These are phyloP conservation scores for Verasper variegatus DNA, from an alignment of 2,113 vertebrate genomes.

Conservation along the genomic window DNA sequence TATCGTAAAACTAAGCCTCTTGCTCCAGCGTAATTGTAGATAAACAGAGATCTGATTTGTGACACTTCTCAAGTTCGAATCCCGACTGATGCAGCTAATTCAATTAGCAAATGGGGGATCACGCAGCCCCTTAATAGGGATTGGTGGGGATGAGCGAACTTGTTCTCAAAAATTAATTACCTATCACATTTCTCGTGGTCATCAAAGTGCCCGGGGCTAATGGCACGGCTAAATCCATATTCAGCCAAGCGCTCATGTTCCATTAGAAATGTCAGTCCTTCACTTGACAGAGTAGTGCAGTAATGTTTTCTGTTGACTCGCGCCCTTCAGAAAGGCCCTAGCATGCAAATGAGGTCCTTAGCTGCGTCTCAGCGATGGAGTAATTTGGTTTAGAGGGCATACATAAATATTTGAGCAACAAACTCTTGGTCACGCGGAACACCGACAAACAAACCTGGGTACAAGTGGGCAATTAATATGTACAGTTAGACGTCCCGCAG, in stretches of 20 bases:
- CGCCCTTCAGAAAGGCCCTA: constrained; percentile 61
- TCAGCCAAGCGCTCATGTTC: constrained; percentile 61
- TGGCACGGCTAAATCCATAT: constrained; percentile 66
- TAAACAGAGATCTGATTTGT: constrained; percentile 76
- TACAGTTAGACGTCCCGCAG: constrained; percentile 66
- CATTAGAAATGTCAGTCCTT: constrained; percentile 74
- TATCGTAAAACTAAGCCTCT: constrained; percentile 76
- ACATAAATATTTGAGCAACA: constrained; percentile 79
- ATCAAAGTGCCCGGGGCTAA: constrained; percentile 60
- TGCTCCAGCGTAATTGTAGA: constrained; percentile 73
- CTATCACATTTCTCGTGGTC: constrained; percentile 76
- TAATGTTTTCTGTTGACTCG: constrained; percentile 67
- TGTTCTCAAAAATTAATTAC: constrained; percentile 80
- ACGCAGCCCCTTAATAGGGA: constrained; percentile 71
- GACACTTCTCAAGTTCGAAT: constrained; percentile 80
- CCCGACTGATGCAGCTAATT: constrained; percentile 75
- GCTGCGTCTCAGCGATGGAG: constrained; percentile 61
- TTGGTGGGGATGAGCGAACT: constrained; percentile 76
- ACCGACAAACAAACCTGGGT: constrained; percentile 57
- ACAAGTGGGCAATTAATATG: constrained; percentile 77
- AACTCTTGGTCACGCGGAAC: constrained; percentile 68
- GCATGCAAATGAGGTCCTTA: constrained; percentile 82
- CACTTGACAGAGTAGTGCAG: constrained; percentile 60
- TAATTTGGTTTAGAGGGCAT: constrained; percentile 82
- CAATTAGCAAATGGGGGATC: constrained; percentile 79